These are phyloP conservation scores for Plectus sambesii DNA, from an alignment of 1,140 invertebrate genomes.

Conservation along the genomic window DNA sequence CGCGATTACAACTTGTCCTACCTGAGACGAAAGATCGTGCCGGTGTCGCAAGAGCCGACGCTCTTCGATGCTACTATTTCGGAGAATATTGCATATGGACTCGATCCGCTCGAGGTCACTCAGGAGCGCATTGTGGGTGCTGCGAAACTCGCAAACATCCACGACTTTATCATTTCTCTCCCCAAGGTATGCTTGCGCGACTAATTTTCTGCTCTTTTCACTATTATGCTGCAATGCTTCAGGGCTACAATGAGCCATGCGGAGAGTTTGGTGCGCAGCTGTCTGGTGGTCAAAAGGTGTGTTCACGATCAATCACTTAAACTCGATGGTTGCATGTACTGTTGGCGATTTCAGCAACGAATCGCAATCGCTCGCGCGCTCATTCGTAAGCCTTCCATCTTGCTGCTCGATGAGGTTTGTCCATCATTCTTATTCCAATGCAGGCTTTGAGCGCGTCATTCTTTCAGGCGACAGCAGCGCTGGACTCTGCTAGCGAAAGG, in stretches of 20 bases:
- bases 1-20: too few relatives aligned
- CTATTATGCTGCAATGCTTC: too few relatives aligned
- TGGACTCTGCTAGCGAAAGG: too few relatives aligned
- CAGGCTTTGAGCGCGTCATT: too few relatives aligned
- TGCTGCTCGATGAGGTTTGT: constrained; percentile 52
- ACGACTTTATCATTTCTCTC: constrained; percentile 58
- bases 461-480: too few relatives aligned
- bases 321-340: too few relatives aligned
- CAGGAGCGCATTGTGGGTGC: constrained; percentile 49
- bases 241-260: constrained; percentile 27
- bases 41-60: constrained; percentile 45
- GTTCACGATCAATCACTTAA: too few relatives aligned
- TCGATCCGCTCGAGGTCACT: constrained; percentile 23
- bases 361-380: constrained; percentile 49
- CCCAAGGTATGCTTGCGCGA: constrained; percentile 51
- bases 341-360: too few relatives aligned
- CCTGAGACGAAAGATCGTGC: too few relatives aligned
- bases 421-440: too few relatives aligned
- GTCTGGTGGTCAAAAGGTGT: constrained; percentile 47
- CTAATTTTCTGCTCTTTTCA: background rate
- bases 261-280: constrained; percentile 55
- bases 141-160: constrained; percentile 63
- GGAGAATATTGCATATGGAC: constrained; percentile 33
- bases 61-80: constrained; percentile 54
- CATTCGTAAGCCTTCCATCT: constrained; percentile 47